Conservation (phyloP, 2,797 vertebrate species). For the Nyctibius grandis region DNA sequence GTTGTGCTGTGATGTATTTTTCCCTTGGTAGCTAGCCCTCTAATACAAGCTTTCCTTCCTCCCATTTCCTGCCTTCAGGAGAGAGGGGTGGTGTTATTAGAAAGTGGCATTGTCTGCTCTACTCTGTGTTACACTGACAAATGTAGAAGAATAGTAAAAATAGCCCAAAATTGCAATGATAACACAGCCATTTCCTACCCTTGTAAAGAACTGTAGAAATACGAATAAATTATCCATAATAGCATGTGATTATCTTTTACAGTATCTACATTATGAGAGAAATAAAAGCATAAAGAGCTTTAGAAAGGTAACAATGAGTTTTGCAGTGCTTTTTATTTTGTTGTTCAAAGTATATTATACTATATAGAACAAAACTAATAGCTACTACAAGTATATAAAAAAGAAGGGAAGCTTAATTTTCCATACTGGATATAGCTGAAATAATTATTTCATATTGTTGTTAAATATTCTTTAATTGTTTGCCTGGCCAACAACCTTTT, state of each 20-base stretch:
- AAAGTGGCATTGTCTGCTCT: neutral
- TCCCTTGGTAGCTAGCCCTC: neutral
- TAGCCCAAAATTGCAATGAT: neutral
- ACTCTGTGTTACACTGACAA: neutral
- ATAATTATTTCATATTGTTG: neutral
- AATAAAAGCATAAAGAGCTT: neutral
- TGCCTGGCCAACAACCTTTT: neutral
- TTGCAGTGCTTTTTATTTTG: neutral
- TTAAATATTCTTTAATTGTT: neutral
- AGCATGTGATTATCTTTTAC: neutral
- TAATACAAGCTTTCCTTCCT: neutral
- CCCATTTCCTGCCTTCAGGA: neutral
- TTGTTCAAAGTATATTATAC: neutral
- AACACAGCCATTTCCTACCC: neutral
- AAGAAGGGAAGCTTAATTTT: neutral
- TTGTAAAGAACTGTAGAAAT: neutral
- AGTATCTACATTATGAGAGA: neutral
- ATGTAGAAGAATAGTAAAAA: neutral
- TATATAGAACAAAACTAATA: neutral
- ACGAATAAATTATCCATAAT: neutral
- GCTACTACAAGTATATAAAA: neutral
- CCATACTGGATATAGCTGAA: neutral
- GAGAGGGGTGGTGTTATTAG: neutral
- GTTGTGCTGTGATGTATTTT: neutral
- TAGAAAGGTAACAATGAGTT: neutral